Evolutionary conservation across 2,113 vertebrate genomes (phyloP), one percentile per base, ranked within the genome.

Genomic region (Pithys albifrons): DNA sequence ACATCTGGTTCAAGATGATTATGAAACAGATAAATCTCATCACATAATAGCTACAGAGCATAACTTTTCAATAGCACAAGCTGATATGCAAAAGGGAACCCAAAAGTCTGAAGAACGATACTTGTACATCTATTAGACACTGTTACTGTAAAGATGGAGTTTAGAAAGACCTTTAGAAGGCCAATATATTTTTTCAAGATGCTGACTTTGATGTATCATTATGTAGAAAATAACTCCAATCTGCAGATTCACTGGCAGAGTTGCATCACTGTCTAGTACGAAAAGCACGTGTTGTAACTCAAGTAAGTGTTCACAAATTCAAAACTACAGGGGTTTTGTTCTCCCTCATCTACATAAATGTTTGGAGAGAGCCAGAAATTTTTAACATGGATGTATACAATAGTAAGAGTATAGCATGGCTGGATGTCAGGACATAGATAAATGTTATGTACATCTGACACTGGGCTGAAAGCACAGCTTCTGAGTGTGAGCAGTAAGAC

Each of bases 11-110:
- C 70, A 84, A 72, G 72, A 81, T 15, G 4, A 90, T 94, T 91
- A 86, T 54, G 48, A 94, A 96, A 89, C 83, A 94, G 65, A 66
- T 85, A 95, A 94, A 75, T 65, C 82, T 80, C 85, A 86, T 84
- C 90, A 84, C 18, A 10, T 46, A 69, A 33, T 33, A 84, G 57
- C 65, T 87, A 46, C n/a, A 48, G 69, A 93, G 27, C 17, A 7
- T 23, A 65, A 69, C 33, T 91, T 84, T 14, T 87, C 69, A 93
- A 48, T 25, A 95, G 87, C 54, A 62, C 31, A 89, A 45, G 41
- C 19, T 73, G 45, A 37, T 4, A 19, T 19, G 18, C 45, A 65
- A 84, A 81, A 73, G 61, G 6, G 24, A 88, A 31, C 23, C 20
- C 33, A 54, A 14, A 88, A 46, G 12, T 23, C 35, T 45, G 29